phyloP scores from a whole-genome alignment of 2,113 vertebrate genomes.

The Hucho hucho region DNA sequence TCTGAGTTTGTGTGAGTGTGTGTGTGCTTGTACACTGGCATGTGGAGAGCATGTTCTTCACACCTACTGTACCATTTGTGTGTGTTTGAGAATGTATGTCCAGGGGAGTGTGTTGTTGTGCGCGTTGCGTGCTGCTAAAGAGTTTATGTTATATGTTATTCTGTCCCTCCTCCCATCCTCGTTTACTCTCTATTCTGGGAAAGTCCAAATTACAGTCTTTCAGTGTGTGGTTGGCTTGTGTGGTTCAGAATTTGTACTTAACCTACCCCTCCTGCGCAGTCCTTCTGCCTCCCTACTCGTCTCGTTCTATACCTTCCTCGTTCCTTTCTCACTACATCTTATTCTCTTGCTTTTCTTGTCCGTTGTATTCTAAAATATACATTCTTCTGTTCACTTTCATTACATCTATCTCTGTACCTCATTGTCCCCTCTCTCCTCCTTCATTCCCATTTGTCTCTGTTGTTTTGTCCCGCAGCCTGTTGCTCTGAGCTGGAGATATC shows the following conservation, averaged over 20 bases:
- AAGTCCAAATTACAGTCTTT: constrained; percentile 81
- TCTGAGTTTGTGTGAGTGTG: not conserved
- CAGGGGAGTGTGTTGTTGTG: constrained; percentile 60
- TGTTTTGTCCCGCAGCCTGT: constrained; percentile 59
- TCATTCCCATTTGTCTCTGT: constrained; percentile 12
- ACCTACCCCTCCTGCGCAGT: constrained; percentile 54
- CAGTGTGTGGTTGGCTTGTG: constrained; percentile 74
- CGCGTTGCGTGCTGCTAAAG: constrained; percentile 71
- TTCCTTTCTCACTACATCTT: constrained; percentile 1
- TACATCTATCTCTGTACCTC: not conserved
- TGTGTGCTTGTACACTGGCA: not conserved
- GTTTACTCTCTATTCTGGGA: constrained; percentile 79
- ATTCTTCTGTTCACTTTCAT: not conserved
- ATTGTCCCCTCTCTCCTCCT: not conserved
- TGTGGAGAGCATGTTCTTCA: constrained; percentile 6
- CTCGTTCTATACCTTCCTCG: constrained; percentile 8
- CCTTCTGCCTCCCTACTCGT: constrained; percentile 23
- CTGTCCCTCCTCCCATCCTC: constrained; percentile 58
- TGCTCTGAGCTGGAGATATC: constrained; percentile 45
- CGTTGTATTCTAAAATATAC: not conserved
- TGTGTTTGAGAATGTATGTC: constrained; percentile 13
- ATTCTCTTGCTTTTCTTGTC: too few species aligned
- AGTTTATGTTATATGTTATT: constrained; percentile 67
- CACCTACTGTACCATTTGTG: constrained; percentile 10
- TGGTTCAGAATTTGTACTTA: constrained; percentile 76